Evolutionary conservation across 2,113 vertebrate genomes (phyloP).

Genomic region (Myotis davidii): DNA sequence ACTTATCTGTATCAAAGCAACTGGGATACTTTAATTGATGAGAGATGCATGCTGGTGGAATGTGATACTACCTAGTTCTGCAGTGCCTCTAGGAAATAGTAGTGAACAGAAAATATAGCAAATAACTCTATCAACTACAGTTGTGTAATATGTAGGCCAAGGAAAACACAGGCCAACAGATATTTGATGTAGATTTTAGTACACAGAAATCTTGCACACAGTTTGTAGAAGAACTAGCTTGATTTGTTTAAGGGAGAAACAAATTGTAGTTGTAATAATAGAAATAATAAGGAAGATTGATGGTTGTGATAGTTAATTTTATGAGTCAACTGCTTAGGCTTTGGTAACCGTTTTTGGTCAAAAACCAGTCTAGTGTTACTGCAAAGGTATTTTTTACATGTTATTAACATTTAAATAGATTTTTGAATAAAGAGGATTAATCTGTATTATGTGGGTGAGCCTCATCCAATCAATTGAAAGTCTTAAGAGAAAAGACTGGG

Average conservation of each 20-base stretch:
- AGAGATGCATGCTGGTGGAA: neutral
- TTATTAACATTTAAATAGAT: neutral
- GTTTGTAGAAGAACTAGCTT: neutral
- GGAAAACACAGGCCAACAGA: neutral
- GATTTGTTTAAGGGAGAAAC: neutral
- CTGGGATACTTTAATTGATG: conserved; percentile 30
- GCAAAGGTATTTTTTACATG: neutral
- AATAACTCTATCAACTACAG: neutral
- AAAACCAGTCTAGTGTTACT: neutral
- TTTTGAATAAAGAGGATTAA: neutral
- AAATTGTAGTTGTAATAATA: neutral
- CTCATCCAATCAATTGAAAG: neutral
- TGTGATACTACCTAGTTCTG: neutral
- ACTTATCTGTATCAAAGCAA: conserved; percentile 52
- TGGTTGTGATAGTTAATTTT: neutral
- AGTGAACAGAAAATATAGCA: neutral
- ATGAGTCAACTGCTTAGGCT: neutral
- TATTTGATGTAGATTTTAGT: neutral
- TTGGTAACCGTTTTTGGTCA: neutral
- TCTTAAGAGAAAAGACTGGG: neutral
- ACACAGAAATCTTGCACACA: neutral
- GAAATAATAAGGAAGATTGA: neutral
- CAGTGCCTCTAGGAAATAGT: neutral
- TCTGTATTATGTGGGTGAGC: too few species aligned
- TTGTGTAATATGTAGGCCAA: neutral